These are phyloP conservation scores for Amblyraja radiata DNA, from an alignment of 2,797 vertebrate genomes.

Conservation along the genomic window DNA sequence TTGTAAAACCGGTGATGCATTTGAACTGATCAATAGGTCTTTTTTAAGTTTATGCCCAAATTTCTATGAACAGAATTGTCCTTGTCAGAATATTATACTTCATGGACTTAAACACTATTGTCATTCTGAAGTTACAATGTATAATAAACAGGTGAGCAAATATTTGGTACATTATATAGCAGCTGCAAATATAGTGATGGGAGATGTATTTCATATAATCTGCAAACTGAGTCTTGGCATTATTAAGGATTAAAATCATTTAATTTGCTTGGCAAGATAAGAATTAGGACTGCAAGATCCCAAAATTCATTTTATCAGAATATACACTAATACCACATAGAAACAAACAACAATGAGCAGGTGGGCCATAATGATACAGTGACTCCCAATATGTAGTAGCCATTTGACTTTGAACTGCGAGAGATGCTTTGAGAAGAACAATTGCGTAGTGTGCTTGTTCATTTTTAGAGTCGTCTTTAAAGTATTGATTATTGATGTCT, in stretches of 20 bases:
- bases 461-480: constrained; percentile 27
- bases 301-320: neutral
- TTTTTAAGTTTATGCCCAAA: neutral
- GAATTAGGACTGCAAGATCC: neutral
- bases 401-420: constrained; percentile 9
- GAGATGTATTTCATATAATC: neutral
- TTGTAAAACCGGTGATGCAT: constrained; percentile 19
- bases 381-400: neutral
- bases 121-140: neutral
- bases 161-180: neutral
- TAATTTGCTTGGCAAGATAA: neutral
- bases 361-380: neutral
- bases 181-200: neutral
- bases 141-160: neutral
- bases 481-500: constrained; percentile 17
- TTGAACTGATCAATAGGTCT: constrained; percentile 22
- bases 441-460: constrained; percentile 12
- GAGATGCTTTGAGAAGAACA: neutral
- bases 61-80: neutral
- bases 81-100: neutral
- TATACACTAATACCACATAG: neutral
- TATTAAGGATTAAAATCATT: neutral
- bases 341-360: neutral
- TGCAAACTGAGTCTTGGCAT: neutral
- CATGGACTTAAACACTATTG: neutral